Base-by-base conservation (phyloP, 2,113 vertebrate genomes). In the Gorsachius goisagi region DNA sequence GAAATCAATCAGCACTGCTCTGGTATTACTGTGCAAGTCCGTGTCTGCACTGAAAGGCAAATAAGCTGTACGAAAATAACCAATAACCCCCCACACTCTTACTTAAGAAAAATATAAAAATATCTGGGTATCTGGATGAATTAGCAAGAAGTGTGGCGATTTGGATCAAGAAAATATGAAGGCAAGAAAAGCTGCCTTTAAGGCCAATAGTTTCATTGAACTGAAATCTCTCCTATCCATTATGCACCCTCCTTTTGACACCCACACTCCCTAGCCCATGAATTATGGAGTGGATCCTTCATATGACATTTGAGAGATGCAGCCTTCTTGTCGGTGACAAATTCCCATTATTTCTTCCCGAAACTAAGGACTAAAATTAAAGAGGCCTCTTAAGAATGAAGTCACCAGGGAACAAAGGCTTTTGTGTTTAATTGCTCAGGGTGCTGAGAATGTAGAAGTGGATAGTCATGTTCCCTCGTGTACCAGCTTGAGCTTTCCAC, bases 251-350 rank as follows among this genome's bases (percentile, higher is more conserved):
- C 41, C 69, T 60, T 58, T 39, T 67, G 73, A 85, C 96, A 91
- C 95, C 95, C 82, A 96, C 91, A 15, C 49, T 64, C 64, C 60
- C 49, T 49, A 93, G 19, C 41, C 75, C 72, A 97, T 96, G 85
- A 96, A 93, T 97, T 97, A 97, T 90, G 95, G 86, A 96, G 69
- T 14, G 60, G 75, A 91, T 96, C 82, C 79, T 89, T 88, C 74
- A 72, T 60, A 69, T 41, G 92, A 76, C 84, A 96, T 91, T 64
- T 93, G 49, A 91, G 41, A 95, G 88, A 81, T 55, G 87, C 67
- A 92, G 63, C 56, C 66, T 73, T 74, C 88, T 83, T 94, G 90
- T 91, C 90, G 96, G 53, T 87, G 93, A 68, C 74, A 91, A 87
- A 97, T 33, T 85, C 37, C 33, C 69, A 88, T 92, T 80, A 94